Evolutionary conservation across 2,888 invertebrate species (phyloP).

Genomic region (Molanna angustata): DNA sequence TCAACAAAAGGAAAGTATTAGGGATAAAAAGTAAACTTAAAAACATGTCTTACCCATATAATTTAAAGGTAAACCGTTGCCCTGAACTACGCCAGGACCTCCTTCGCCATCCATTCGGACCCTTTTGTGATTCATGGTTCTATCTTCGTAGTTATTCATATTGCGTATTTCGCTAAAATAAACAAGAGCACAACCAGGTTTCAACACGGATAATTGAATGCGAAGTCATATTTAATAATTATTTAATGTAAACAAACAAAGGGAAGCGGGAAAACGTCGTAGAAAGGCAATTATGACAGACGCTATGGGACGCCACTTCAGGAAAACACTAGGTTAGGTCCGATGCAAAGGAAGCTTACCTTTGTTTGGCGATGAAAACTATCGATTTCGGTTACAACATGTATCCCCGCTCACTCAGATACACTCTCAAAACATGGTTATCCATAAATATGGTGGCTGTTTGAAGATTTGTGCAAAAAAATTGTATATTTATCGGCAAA

Average conservation of each 20-base stretch:
- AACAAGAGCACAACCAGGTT: too few relatives aligned
- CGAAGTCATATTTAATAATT: not conserved
- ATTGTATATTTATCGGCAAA: constrained; percentile 54
- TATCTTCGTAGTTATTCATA: constrained; percentile 28
- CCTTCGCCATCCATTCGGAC: constrained; percentile 56
- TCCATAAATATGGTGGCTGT: constrained; percentile 48
- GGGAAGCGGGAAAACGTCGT: constrained; percentile 34
- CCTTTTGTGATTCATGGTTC: constrained; percentile 44
- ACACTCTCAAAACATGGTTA: constrained; percentile 51
- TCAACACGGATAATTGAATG: not conserved
- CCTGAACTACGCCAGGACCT: constrained; percentile 54
- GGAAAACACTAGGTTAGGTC: constrained; percentile 54
- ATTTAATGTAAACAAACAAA: not conserved
- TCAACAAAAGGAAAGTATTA: too few relatives aligned
- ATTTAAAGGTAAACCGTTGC: constrained; percentile 54
- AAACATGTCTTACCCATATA: constrained; percentile 54
- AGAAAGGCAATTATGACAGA: constrained; percentile 49
- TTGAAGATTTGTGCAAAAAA: constrained; percentile 55
- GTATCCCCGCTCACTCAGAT: constrained; percentile 48
- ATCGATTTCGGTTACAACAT: constrained; percentile 56
- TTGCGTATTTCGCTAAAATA: constrained; percentile 36
- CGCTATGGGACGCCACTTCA: constrained; percentile 55
- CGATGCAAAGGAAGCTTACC: constrained; percentile 57
- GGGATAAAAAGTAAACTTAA: too few relatives aligned
- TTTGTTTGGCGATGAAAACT: constrained; percentile 57